A percentile compares a stretch with the other conserved stretches of the same genome.
phyloP scores from a whole-genome alignment of 2,888 invertebrate species.

The Macrophya alboannulata region DNA sequence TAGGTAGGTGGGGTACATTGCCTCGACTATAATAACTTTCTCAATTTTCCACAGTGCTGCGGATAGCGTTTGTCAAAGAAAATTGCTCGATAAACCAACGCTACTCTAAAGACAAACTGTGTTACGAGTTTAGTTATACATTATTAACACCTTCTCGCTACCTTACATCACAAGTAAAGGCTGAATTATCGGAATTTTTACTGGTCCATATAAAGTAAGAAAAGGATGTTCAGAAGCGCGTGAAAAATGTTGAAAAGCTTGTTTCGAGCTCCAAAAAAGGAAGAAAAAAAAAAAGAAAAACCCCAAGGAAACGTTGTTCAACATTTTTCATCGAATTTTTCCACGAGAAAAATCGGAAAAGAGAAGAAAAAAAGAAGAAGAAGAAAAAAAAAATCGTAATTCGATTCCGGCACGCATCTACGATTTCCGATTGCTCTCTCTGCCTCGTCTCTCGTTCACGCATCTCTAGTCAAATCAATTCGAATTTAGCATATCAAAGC shows the following conservation, averaged over 20 bases:
- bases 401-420: constrained; percentile 25
- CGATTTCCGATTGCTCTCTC: constrained; percentile 64
- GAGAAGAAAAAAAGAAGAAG: not conserved
- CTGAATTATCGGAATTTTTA: constrained; percentile 24
- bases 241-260: not conserved
- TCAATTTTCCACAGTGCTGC: constrained; percentile 49
- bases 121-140: constrained; percentile 45
- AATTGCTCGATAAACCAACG: constrained; percentile 52
- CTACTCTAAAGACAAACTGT: constrained; percentile 40
- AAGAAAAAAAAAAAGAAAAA: too few species aligned
- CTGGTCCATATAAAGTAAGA: not conserved
- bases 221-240: not conserved
- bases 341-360: not conserved
- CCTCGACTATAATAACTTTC: constrained; percentile 45
- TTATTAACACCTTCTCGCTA: constrained; percentile 26
- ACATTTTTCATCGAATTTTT: constrained; percentile 5
- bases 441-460: constrained; percentile 64
- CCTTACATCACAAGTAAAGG: not conserved
- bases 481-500: constrained; percentile 75
- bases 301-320: not conserved
- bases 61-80: constrained; percentile 51
- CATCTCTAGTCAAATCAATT: constrained; percentile 71
- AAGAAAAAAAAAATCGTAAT: not conserved
- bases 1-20: not conserved
- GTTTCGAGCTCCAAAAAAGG: not conserved